Conservation (phyloP, 1,140 invertebrate species). For the Zaprionus ghesquierei region DNA sequence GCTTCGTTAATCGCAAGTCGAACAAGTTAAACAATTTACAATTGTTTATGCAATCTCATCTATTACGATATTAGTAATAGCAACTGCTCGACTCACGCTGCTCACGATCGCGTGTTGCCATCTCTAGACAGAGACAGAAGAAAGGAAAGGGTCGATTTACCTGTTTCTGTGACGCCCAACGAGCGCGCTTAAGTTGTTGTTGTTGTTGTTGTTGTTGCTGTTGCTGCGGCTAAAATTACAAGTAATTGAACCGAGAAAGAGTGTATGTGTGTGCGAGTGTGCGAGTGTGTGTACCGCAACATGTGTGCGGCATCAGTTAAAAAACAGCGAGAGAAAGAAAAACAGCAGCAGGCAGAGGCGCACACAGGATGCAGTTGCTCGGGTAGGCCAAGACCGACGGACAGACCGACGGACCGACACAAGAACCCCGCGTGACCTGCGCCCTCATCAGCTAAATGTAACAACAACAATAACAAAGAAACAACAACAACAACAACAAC, state of each 20-base stretch:
- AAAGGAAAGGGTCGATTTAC: conserved; percentile 10
- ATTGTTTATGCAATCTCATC: background rate
- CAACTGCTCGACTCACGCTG: background rate
- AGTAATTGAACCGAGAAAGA: conserved; percentile 70
- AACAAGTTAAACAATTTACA: background rate
- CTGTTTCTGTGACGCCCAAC: too few species aligned
- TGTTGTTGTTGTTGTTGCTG: conserved; percentile 27
- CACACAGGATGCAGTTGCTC: conserved; percentile 45
- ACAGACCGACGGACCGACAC: too few species aligned
- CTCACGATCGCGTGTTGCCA: conserved; percentile 13
- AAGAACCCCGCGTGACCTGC: conserved; percentile 28
- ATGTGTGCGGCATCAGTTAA: conserved; percentile 66
- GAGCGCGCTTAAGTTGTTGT: background rate
- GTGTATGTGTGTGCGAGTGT: conserved; percentile 2
- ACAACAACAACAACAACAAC: conserved; percentile 1
- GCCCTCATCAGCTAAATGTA: conserved; percentile 40
- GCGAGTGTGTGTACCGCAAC: conserved; percentile 28
- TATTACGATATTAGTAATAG: background rate
- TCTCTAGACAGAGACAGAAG: conserved; percentile 24
- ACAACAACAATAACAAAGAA: conserved; percentile 28
- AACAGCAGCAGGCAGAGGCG: conserved; percentile 37
- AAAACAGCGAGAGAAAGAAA: conserved; percentile 22
- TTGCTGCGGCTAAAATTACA: conserved; percentile 76
- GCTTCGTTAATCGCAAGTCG: background rate
- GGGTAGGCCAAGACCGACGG: conserved; percentile 6